phyloP scores from a whole-genome alignment of 2,113 vertebrate species.

The Siniperca knerii region DNA sequence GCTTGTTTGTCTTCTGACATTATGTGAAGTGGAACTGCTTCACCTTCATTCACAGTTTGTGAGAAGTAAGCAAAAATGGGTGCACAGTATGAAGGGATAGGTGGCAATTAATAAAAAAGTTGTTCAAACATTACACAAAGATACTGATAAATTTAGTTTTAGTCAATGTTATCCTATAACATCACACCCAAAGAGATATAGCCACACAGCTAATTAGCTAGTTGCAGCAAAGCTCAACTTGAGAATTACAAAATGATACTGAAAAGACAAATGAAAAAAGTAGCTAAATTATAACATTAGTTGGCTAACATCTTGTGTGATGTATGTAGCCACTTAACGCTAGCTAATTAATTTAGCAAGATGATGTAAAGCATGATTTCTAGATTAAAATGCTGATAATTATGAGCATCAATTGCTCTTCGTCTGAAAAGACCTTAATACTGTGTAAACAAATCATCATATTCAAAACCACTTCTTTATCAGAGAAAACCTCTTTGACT shows the following conservation, averaged over 20 bases:
- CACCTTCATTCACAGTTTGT: background rate
- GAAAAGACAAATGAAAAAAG: background rate
- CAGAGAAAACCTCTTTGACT: background rate
- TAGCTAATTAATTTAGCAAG: too few species aligned
- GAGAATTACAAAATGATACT: background rate
- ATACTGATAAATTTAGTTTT: background rate
- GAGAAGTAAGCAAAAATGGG: background rate
- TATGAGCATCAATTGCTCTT: too few species aligned
- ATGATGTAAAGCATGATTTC: background rate
- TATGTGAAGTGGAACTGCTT: slow-evolving; percentile 11
- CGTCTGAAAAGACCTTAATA: too few species aligned
- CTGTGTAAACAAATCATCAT: background rate
- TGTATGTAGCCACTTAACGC: background rate
- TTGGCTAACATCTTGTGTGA: background rate
- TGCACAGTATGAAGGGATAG: too few species aligned
- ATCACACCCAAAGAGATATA: background rate
- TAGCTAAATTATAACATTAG: background rate
- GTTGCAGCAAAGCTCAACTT: background rate
- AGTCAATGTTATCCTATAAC: background rate
- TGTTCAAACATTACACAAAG: background rate
- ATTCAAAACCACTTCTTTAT: background rate
- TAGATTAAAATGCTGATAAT: background rate
- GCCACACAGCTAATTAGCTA: background rate
- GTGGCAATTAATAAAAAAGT: too few species aligned
- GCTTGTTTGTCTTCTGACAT: slow-evolving; percentile 43